phyloP scores from a whole-genome alignment of 2,797 vertebrate species.

The Propithecus deckenii region DNA sequence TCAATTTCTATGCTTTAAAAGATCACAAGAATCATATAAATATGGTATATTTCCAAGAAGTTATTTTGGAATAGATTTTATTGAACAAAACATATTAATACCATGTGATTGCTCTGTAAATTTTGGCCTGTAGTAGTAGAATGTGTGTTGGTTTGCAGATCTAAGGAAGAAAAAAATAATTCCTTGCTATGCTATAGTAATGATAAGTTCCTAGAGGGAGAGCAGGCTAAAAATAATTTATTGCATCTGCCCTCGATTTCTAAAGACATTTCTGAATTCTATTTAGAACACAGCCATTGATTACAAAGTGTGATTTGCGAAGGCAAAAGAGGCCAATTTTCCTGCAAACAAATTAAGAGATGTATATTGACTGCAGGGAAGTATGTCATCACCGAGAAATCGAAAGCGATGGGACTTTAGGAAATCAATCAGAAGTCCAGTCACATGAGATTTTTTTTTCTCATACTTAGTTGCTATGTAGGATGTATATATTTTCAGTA shows the following conservation, averaged over 20 bases:
- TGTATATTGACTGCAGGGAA: conserved; percentile 66
- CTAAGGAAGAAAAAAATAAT: conserved; percentile 47
- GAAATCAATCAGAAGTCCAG: conserved; percentile 61
- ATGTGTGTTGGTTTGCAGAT: conserved; percentile 38
- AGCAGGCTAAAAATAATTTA: conserved; percentile 61
- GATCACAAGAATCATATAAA: neutral
- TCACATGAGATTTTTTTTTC: conserved; percentile 48
- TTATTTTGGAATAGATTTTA: conserved; percentile 36
- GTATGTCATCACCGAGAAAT: conserved; percentile 68
- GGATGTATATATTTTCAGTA: conserved; percentile 19
- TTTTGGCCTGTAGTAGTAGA: neutral
- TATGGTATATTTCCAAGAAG: neutral
- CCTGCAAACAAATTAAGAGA: conserved; percentile 73
- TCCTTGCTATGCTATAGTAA: neutral
- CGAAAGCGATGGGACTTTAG: conserved; percentile 63
- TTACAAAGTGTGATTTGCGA: conserved; percentile 62
- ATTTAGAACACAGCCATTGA: conserved; percentile 71
- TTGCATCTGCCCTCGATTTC: conserved; percentile 55
- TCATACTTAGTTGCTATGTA: neutral
- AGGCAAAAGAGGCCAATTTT: conserved; percentile 66
- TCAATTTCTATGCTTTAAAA: conserved; percentile 16
- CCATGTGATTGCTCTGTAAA: conserved; percentile 20
- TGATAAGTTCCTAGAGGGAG: conserved; percentile 48
- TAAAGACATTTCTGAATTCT: conserved; percentile 65
- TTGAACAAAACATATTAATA: conserved; percentile 40